phyloP scores from a whole-genome alignment of 2,113 vertebrate species.

The Saguinus midas region DNA sequence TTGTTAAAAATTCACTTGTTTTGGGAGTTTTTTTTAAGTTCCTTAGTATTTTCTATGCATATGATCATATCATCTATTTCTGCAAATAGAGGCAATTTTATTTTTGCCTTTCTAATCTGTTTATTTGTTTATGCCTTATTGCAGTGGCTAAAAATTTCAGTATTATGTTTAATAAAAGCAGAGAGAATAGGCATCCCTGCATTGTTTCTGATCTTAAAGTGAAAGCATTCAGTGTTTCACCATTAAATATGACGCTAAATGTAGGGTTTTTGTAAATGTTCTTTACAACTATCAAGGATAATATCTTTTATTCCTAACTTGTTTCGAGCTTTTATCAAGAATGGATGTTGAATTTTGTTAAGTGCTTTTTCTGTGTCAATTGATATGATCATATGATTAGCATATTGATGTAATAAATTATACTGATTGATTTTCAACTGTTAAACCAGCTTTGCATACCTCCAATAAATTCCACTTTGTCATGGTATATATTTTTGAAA shows the following conservation, averaged over 20 bases:
- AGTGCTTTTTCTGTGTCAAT: not conserved
- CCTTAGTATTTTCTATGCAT: not conserved
- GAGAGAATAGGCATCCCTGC: not conserved
- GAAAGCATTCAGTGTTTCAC: not conserved
- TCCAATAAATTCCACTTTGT: not conserved
- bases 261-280: not conserved
- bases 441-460: not conserved
- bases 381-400: not conserved
- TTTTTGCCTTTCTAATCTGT: not conserved
- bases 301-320: conserved; percentile 19
- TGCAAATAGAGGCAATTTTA: not conserved
- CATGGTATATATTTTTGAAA: not conserved
- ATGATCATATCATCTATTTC: not conserved
- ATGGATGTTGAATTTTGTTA: not conserved
- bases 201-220: not conserved
- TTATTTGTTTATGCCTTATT: not conserved
- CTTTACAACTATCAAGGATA: not conserved
- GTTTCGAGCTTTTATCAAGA: not conserved
- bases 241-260: not conserved
- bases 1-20: not conserved
- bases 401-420: not conserved
- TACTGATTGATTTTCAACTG: not conserved
- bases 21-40: not conserved
- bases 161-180: not conserved
- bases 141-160: not conserved